Conservation (phyloP, 2,888 invertebrate species). For the Andrena marginata region DNA sequence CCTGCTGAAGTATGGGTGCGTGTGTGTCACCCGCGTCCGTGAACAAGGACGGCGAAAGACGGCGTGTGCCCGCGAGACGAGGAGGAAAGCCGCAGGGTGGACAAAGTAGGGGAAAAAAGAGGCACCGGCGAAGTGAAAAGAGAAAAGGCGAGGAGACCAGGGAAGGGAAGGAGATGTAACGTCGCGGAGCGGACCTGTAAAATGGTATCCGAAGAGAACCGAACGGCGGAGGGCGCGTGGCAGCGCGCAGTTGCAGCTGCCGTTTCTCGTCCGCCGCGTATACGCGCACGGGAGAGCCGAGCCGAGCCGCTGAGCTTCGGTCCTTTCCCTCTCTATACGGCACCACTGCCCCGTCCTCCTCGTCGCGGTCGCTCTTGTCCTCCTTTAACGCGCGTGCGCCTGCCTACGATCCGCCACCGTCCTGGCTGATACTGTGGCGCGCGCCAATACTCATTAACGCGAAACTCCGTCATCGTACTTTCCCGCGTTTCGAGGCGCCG, state of each 20-base stretch:
- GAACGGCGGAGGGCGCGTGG: slow-evolving; percentile 80
- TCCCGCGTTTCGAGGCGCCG: slow-evolving; percentile 53
- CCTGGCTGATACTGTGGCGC: slow-evolving; percentile 71
- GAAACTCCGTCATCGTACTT: slow-evolving; percentile 68
- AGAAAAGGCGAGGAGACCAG: slow-evolving; percentile 33
- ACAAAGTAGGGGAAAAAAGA: slow-evolving; percentile 32
- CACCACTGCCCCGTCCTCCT: slow-evolving; percentile 1
- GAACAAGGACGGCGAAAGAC: slow-evolving; percentile 49
- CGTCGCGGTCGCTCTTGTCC: slow-evolving; percentile 37
- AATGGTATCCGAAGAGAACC: slow-evolving; percentile 72
- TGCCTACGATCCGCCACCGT: slow-evolving; percentile 36
- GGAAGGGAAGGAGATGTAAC: slow-evolving; percentile 47
- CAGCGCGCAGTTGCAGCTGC: slow-evolving; percentile 80
- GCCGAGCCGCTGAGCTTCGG: not conserved
- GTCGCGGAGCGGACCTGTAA: slow-evolving; percentile 73
- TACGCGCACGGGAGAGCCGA: slow-evolving; percentile 35
- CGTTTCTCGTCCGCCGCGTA: slow-evolving; percentile 67
- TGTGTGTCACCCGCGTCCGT: slow-evolving; percentile 62
- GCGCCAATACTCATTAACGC: slow-evolving; percentile 80
- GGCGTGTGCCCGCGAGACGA: slow-evolving; percentile 23
- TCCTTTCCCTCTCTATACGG: slow-evolving; percentile 10
- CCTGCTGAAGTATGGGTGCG: slow-evolving; percentile 40
- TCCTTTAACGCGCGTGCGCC: slow-evolving; percentile 51
- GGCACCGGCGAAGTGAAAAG: slow-evolving; percentile 23
- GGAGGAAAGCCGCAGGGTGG: slow-evolving; percentile 36